Base-by-base conservation (phyloP, 2,797 vertebrate species). In the Tokudaia tokunoshimensis region DNA sequence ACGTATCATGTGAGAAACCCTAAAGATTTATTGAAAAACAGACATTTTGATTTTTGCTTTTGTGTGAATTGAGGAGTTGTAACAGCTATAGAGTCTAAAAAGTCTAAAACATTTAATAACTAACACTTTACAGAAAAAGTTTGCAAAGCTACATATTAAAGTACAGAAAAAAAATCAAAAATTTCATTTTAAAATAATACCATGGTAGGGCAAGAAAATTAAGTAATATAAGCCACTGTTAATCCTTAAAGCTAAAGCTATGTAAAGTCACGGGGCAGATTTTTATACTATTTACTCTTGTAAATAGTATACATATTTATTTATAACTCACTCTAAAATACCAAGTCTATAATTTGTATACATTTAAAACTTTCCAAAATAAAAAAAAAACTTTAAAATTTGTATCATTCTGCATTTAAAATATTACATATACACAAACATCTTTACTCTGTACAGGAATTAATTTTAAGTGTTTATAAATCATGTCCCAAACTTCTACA, bases 241-340 rank as follows among this genome's bases (percentile, higher is more conserved):
- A 89, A 81, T 47, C 19, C 41, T 65, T 85, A 47, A 94, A 70
- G 44, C 55, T 81, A 37, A 94, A 76, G 44, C 55, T 84, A 95
- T n/a, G n/a, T 67, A 82, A 94, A 92, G 50, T 52, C 31, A 63
- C 29, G n/a, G 13, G 67, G 85, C 41, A n/a, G 29, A 37, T 44
- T 15, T 75, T 55, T n/a, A 70, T 50, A 78, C 29, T 84, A 65
- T n/a, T 41, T 92, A 80, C 11, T 74, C 4, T 7, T 24, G 0
- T 31, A 34, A 67, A 67, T 31, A 67, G 59, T 57, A 59, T 9
- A 52, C 12, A 91, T 44, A 50, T 50, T 79, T 70, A 85, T 44
- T 72, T 78, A 72, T 34, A 96, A 94, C 17, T 63, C 29, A 92
- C 57, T 78, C 55, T 83, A 96, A 93, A 94, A 94, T n/a, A 85